phyloP scores from a whole-genome alignment of 1,140 invertebrate genomes.

The Manduca sexta region DNA sequence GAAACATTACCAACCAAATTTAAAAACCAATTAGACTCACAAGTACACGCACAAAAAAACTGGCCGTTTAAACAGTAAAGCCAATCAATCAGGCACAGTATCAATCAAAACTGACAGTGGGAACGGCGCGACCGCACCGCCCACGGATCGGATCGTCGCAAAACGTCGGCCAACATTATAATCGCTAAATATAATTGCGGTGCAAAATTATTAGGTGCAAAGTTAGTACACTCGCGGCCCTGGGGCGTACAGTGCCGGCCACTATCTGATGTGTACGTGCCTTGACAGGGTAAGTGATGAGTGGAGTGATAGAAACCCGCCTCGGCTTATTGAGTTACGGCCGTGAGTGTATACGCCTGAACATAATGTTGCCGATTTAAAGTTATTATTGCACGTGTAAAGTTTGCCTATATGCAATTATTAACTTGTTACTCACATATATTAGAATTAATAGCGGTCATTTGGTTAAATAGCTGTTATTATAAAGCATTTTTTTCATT shows the following conservation, averaged over 20 bases:
- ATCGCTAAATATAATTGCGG: constrained; percentile 19
- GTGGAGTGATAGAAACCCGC: constrained; percentile 25
- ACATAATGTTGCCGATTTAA: not conserved
- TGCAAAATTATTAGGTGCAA: constrained; percentile 45
- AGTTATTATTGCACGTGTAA: not conserved
- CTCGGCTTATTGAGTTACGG: constrained; percentile 22
- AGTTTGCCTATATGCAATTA: not conserved
- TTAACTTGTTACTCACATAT: too few relatives aligned
- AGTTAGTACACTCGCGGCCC: constrained; percentile 15
- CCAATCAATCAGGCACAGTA: constrained; percentile 3
- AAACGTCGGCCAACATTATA: constrained; percentile 20
- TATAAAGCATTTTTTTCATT: too few relatives aligned
- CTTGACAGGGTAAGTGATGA: constrained; percentile 28
- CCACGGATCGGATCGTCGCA: constrained; percentile 3
- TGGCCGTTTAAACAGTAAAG: not conserved
- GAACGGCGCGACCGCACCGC: constrained; percentile 1
- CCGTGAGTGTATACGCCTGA: constrained; percentile 13
- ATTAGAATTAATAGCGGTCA: too few relatives aligned
- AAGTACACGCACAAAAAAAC: not conserved
- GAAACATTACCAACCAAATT: too few relatives aligned
- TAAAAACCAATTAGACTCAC: constrained; percentile 2
- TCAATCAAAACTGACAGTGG: constrained; percentile 8
- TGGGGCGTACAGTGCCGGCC: constrained; percentile 1
- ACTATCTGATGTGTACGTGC: constrained; percentile 24
- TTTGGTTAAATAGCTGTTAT: too few relatives aligned